Conservation (phyloP, 2,888 invertebrate genomes). For the Hirtodrosophila histrioides region DNA sequence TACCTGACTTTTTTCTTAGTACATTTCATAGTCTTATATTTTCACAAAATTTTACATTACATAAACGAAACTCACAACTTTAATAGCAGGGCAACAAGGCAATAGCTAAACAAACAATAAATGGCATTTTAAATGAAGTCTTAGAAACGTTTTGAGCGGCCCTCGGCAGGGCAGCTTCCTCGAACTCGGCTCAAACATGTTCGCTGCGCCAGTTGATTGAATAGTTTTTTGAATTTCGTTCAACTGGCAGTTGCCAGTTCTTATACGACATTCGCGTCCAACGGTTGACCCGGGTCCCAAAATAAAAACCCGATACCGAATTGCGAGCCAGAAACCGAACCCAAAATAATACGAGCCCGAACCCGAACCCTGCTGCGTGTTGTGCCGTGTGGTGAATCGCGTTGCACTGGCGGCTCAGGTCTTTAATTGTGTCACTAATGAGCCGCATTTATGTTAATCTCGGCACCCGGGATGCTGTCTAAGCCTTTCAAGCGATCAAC, state of each 20-base stretch:
- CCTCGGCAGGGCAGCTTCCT: constrained; percentile 45
- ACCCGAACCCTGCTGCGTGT: constrained; percentile 1
- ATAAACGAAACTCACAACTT: too few species aligned
- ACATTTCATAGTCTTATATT: too few species aligned
- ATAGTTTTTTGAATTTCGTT: constrained; percentile 60
- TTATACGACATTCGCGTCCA: constrained; percentile 67
- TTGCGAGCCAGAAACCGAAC: constrained; percentile 16
- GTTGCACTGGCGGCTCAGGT: constrained; percentile 45
- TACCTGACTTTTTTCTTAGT: too few species aligned
- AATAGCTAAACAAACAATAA: too few species aligned
- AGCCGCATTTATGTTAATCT: constrained; percentile 80
- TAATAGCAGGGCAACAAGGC: too few species aligned
- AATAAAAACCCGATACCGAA: constrained; percentile 12
- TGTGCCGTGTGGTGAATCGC: constrained; percentile 11
- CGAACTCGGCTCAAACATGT: constrained; percentile 61
- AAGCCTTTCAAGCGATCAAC: constrained; percentile 61
- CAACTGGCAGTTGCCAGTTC: constrained; percentile 62
- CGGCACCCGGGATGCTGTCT: constrained; percentile 68
- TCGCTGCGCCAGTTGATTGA: constrained; percentile 50
- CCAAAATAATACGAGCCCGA: constrained; percentile 4
- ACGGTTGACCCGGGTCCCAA: constrained; percentile 58
- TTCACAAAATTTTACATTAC: too few species aligned
- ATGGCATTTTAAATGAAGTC: too few species aligned
- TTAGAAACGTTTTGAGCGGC: background rate
- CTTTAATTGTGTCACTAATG: constrained; percentile 81